These are phyloP conservation scores for Masticophis lateralis DNA, from an alignment of 2,797 vertebrate species.

Conservation along the genomic window DNA sequence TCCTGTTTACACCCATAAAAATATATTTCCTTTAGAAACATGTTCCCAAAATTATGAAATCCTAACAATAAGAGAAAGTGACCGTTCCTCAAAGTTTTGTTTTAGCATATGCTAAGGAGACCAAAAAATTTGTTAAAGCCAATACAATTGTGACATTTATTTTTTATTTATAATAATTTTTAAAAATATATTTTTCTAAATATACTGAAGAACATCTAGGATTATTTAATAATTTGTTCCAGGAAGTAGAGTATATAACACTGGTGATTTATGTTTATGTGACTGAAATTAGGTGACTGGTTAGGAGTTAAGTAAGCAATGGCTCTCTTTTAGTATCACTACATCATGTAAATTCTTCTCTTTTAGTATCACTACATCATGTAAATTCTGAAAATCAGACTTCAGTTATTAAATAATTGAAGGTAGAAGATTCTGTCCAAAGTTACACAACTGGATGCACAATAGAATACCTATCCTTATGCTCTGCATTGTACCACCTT, in stretches of 20 bases:
- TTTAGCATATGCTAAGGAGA: background rate
- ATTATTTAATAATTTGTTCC: background rate
- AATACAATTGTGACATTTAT: background rate
- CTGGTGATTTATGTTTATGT: background rate
- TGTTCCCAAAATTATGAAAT: background rate
- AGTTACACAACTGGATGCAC: background rate
- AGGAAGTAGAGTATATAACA: background rate
- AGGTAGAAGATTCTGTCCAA: background rate
- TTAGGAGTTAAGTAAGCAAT: background rate
- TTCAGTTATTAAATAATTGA: background rate
- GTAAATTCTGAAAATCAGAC: background rate
- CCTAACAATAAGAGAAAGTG: background rate
- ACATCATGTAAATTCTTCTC: background rate
- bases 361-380: background rate
- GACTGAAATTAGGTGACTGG: background rate
- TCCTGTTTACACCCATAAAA: conserved; percentile 15
- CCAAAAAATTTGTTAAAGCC: background rate
- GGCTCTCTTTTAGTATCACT: background rate
- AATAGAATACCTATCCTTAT: background rate
- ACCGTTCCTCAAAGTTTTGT: background rate
- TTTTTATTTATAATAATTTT: background rate
- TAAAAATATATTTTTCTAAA: background rate
- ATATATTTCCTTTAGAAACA: background rate
- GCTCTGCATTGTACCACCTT: background rate
- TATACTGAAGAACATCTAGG: background rate